These are phyloP conservation scores for Apocheima hispidaria DNA, from an alignment of 2,888 invertebrate genomes.

Conservation along the genomic window DNA sequence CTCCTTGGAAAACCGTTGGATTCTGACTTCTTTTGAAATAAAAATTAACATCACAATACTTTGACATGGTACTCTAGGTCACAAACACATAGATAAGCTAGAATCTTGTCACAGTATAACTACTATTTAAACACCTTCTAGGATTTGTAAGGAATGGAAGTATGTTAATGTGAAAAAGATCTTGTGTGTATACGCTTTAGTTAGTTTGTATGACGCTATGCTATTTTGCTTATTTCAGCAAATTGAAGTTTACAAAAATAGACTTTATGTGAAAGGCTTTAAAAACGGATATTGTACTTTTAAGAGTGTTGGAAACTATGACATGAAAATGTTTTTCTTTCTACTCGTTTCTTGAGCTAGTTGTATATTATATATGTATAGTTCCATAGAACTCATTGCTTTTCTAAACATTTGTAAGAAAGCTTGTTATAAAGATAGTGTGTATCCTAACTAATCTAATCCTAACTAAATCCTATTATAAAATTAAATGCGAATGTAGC, in stretches of 20 bases:
- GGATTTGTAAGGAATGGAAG: background rate
- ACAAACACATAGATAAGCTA: background rate
- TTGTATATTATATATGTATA: background rate
- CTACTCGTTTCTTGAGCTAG: background rate
- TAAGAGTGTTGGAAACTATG: slow-evolving; percentile 2
- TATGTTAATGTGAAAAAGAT: slow-evolving; percentile 5
- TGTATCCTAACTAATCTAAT: too few relatives aligned
- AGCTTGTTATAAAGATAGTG: background rate
- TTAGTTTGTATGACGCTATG: slow-evolving; percentile 1
- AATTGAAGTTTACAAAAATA: slow-evolving; percentile 5
- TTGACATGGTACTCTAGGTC: slow-evolving; percentile 12
- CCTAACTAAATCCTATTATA: too few relatives aligned
- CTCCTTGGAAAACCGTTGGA: slow-evolving; percentile 28
- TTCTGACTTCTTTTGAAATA: slow-evolving; percentile 36
- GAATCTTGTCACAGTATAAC: slow-evolving; percentile 11
- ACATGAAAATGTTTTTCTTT: slow-evolving; percentile 11
- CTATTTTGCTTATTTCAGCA: slow-evolving; percentile 3
- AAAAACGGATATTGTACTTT: background rate
- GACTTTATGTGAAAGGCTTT: background rate
- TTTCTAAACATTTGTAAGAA: background rate
- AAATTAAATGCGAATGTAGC: too few relatives aligned
- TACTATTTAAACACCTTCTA: background rate
- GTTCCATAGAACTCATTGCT: background rate
- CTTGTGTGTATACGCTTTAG: background rate
- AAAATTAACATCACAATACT: slow-evolving; percentile 46